Evolutionary conservation across 1,140 invertebrate genomes (phyloP), one percentile per base, ranked within the genome.

Genomic region (Episyrphus balteatus): DNA sequence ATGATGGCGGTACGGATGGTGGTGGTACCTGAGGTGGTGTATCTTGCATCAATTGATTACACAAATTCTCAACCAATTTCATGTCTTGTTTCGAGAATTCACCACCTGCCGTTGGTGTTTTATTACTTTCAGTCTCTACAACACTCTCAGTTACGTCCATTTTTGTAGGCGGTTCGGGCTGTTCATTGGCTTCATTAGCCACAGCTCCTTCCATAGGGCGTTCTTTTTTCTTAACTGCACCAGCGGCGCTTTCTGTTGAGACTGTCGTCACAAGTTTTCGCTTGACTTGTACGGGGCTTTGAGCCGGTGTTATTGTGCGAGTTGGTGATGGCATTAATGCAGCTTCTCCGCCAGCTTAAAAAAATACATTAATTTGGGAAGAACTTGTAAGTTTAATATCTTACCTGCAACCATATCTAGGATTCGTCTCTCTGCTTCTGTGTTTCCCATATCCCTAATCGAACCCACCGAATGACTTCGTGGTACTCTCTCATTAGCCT

Each of bases 191-290:
- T 1, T 17, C 42, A 7, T 62, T 63, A 55, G 61, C 58, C 41
- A 58, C 55, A 21, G 50, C 50, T 12, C 52, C 56, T 30, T 54
- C 57, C 13, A 61, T 55, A 18, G 54, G 55, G 42, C 64, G 62
- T 41, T 62, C 58, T 53, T 63, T 66, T 17, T 66, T 66, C 42
- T 56, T 53, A 5, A 54, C 59, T 19, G 52, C 59, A 15, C 57
- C 60, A 11, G 56, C 51, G 8, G 63, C 62, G 42, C 66, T 66
- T 46, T 82, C 80, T 48, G 75, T 80, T 44, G 82, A 85, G 41
- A 81, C 75, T 12, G 81, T 81, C 9, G 76, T 74, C 59, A 85
- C 81, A 15, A 84, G 61, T 63, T 84, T 84, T 38, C 82, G 72
- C 59, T 85, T 85, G 1, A 56, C 55, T 43, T 66, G 66, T 32